phyloP scores from a whole-genome alignment of 2,888 invertebrate genomes.

The Seira sanloemensis region DNA sequence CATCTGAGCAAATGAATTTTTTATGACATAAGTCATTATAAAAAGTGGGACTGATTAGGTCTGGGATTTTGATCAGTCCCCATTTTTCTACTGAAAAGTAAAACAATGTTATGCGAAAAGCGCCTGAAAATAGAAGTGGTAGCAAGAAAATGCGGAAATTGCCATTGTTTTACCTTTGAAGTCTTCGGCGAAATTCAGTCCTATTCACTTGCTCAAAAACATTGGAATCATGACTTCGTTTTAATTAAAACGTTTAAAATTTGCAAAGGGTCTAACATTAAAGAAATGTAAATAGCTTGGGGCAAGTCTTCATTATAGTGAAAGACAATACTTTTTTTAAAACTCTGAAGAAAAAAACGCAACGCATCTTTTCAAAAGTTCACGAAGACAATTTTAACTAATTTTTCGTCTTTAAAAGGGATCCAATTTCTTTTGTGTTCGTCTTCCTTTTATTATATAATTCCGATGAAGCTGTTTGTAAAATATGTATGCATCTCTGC shows the following conservation, averaged over 20 bases:
- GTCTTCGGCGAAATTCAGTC: neutral
- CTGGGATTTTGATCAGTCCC: too few relatives aligned
- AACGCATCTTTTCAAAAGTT: neutral
- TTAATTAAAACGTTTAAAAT: neutral
- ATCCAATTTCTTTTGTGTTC: too few relatives aligned
- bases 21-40: neutral
- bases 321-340: neutral
- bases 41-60: neutral
- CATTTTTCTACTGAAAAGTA: too few relatives aligned
- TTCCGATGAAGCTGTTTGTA: too few relatives aligned
- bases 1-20: neutral
- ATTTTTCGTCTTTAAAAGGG: too few relatives aligned
- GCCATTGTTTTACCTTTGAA: neutral
- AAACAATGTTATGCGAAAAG: too few relatives aligned
- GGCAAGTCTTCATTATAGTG: neutral
- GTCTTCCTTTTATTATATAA: too few relatives aligned
- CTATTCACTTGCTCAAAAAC: neutral
- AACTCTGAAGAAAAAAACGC: neutral
- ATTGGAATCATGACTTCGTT: neutral
- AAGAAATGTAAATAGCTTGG: neutral
- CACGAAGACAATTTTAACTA: neutral
- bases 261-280: neutral
- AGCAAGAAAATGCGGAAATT: neutral
- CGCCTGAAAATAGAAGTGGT: too few relatives aligned
- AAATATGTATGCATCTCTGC: too few relatives aligned